Evolutionary conservation across 1,140 invertebrate genomes (phyloP), one percentile per base, ranked within the genome.

Genomic region (Cotesia typhae): DNA sequence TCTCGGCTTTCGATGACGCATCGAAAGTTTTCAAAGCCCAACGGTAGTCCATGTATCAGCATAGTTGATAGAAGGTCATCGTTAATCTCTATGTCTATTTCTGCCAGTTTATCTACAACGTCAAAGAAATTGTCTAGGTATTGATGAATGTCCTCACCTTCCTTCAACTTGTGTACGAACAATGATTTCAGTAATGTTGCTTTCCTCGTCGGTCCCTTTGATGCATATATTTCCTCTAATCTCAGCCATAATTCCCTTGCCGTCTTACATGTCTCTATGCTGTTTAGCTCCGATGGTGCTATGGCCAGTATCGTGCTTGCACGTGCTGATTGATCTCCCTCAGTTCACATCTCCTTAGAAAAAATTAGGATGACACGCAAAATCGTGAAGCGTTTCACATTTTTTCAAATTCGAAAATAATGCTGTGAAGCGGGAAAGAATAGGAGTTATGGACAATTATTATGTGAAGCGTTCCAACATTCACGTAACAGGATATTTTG

Each of bases 1-100:
- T 57, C 28, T 10, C 51, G 66, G 37, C 51, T 35, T 67, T 67
- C 66, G 52, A 67, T 67, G 9, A 52, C 66, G n/a, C 66, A 55
- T 36, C 66, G 10, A 36, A 67, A 67, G 37, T 67, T 67, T n/a
- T 53, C n/a, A 14, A 67, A 55, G 35, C 28, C 35, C 14, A 20
- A 5, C n/a, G 66, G 66, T 10, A 67, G 3, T 55, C 64, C 52
- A 12, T 55, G 37, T 28, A 67, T 0, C 17, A 67, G 37, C 35
- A 67, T n/a, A n/a, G 57, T 67, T 55, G 52, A 4, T 4, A 67
- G 28, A 0, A 55, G n/a, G 35, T 55, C 51, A 0, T 67, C 12
- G 52, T 55, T 67, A 9, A 67, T 67, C 4, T 57, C 28, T 1
- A 67, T 67, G 2, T 53, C 52, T 1, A 67, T 67, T n/a, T 57